Evolutionary conservation across 2,888 invertebrate species (phyloP).

Genomic region (Poecilobothrus nobilitatus): DNA sequence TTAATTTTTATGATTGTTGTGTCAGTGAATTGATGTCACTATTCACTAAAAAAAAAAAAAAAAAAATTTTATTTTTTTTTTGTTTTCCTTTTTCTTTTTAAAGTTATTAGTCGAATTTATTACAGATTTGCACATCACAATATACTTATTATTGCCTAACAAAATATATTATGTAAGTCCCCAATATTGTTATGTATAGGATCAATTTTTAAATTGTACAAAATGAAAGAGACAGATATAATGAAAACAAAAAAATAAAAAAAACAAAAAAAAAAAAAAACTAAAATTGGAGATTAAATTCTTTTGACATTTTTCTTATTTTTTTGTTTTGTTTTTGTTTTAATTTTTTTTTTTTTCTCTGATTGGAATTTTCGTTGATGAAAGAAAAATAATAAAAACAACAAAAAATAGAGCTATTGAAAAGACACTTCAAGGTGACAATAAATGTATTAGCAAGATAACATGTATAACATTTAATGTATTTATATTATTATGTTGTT

Average conservation of each 20-base stretch:
- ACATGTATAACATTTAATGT: not conserved
- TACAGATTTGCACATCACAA: constrained; percentile 3
- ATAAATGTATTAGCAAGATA: not conserved
- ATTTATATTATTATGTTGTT: not conserved
- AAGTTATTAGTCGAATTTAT: constrained; percentile 3
- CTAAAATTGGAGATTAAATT: not conserved
- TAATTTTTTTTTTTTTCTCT: not conserved
- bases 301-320: not conserved
- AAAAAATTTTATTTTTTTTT: not conserved
- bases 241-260: not conserved
- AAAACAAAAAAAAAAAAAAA: no score
- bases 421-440: not conserved
- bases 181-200: not conserved
- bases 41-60: not conserved
- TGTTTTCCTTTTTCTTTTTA: not conserved
- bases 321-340: no score
- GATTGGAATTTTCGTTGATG: not conserved
- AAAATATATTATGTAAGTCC: not conserved
- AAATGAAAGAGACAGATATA: not conserved
- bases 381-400: not conserved
- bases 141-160: not conserved
- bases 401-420: not conserved
- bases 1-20: not conserved
- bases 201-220: not conserved
- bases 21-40: not conserved